phyloP scores from a whole-genome alignment of 2,888 invertebrate genomes.

The Erynnis tages region DNA sequence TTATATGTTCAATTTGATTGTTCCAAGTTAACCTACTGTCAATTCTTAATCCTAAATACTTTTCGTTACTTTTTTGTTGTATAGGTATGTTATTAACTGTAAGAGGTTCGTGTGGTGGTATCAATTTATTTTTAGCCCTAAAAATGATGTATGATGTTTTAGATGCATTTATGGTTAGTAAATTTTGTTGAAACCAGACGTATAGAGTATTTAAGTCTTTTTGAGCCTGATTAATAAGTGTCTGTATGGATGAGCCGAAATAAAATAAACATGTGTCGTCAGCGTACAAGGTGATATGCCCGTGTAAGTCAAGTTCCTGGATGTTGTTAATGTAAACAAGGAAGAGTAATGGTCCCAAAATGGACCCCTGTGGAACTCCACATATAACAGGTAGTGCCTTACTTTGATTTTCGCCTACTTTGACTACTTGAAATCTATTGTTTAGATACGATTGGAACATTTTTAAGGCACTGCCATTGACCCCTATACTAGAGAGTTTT shows the following conservation, averaged over 20 bases:
- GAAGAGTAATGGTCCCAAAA: conserved; percentile 28
- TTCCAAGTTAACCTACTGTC: too few relatives aligned
- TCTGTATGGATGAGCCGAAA: conserved; percentile 7
- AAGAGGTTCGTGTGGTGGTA: conserved; percentile 1
- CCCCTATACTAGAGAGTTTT: neutral
- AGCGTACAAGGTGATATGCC: conserved; percentile 19
- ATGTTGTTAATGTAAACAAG: conserved; percentile 9
- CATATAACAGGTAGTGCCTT: conserved; percentile 7
- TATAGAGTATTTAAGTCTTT: conserved; percentile 20
- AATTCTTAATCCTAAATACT: conserved; percentile 13
- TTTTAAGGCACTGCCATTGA: neutral
- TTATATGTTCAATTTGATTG: too few relatives aligned
- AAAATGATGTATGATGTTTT: conserved; percentile 27
- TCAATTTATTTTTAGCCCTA: conserved; percentile 22
- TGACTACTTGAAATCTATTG: conserved; percentile 24
- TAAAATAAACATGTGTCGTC: conserved; percentile 14
- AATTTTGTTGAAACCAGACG: conserved; percentile 20
- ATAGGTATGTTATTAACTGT: neutral
- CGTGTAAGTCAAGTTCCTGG: conserved; percentile 4
- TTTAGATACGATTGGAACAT: conserved; percentile 17
- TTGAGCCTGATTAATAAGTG: conserved; percentile 13
- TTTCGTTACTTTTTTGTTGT: neutral
- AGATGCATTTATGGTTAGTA: conserved; percentile 22
- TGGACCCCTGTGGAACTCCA: conserved; percentile 29
- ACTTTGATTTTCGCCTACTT: conserved; percentile 20